Evolutionary conservation across 2,113 vertebrate species (phyloP), one percentile per base, ranked within the genome.

Genomic region (Trematomus loennbergii): DNA sequence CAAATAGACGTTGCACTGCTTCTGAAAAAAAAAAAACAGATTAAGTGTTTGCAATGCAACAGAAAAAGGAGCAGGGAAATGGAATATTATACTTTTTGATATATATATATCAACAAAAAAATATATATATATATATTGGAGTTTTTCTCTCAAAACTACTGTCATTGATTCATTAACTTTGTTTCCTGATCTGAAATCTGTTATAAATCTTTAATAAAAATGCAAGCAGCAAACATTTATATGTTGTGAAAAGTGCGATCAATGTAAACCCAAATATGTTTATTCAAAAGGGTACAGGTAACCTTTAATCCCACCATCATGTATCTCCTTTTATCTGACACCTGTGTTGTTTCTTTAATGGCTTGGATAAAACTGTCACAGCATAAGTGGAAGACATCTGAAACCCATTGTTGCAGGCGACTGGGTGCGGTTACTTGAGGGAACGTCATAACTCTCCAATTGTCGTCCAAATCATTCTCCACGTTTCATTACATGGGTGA

Each of bases 401-500:
- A 75, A 71, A 43, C 10, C 64, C 16, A 45, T 11, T 7, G 68
- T 78, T 18, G 15, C 45, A 25, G 65, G n/a, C 15, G n/a, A 43
- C 43, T 82, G 78, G 78, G 72, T 63, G 75, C 7, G 29, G 61
- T 59, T 63, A 33, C 72, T 66, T 60, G 33, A 20, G 54, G 48
- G 53, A 72, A 22, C 5, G 1, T 25, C 22, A 20, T n/a, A 69
- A 57, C 50, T 62, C 71, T 78, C 52, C 45, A 48, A 20, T 36
- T 64, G 17, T 49, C 22, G 40, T 79, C 72, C 16, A 49, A 53
- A 68, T 50, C 8, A 62, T 33, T 60, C 65, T 74, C 50, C 36
- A 20, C 16, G 20, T 87, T 70, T 79, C 50, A 81, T 85, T 79
- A 71, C 63, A 8, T 16, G 58, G 55, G 46, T 82, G 61, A 78